These are phyloP conservation scores for Dyspetes luteomarginatus DNA, from an alignment of 2,888 invertebrate genomes.

Conservation along the genomic window DNA sequence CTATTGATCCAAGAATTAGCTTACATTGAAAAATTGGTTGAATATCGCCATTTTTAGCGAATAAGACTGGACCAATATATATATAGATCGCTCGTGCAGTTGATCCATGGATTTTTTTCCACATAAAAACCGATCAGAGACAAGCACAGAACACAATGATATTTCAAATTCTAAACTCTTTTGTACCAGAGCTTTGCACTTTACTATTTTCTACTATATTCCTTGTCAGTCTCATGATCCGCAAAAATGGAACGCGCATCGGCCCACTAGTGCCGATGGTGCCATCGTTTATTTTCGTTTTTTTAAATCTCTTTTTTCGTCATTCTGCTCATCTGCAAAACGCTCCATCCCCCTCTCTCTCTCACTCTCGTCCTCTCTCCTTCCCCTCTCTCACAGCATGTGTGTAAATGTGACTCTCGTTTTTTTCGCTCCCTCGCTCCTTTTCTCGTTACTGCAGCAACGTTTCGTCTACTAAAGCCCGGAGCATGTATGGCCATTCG, in stretches of 20 bases:
- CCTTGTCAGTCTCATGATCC: slow-evolving; percentile 4
- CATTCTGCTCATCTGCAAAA: slow-evolving; percentile 38
- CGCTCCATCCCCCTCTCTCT: background rate
- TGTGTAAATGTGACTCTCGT: slow-evolving; percentile 36
- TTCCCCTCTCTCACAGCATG: no score
- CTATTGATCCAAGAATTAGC: no score
- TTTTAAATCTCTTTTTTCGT: slow-evolving; percentile 29
- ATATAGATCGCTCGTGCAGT: no score
- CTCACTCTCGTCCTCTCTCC: no score
- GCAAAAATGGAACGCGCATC: slow-evolving; percentile 28
- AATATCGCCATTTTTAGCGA: no score
- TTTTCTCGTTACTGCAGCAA: no score
- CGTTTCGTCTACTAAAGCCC: no score
- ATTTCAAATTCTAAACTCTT: slow-evolving; percentile 57
- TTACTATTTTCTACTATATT: slow-evolving; percentile 56
- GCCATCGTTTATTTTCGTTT: slow-evolving; percentile 34
- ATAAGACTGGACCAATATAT: no score
- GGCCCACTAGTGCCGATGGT: background rate
- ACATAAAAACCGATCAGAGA: no score
- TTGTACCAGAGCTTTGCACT: slow-evolving; percentile 41
- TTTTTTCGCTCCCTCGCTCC: background rate
- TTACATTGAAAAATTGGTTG: no score
- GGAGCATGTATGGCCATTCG: slow-evolving; percentile 31
- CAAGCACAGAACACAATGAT: slow-evolving; percentile 42
- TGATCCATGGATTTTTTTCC: no score